Evolutionary conservation across 2,113 vertebrate species (phyloP).

Genomic region (Erythrocebus patas): DNA sequence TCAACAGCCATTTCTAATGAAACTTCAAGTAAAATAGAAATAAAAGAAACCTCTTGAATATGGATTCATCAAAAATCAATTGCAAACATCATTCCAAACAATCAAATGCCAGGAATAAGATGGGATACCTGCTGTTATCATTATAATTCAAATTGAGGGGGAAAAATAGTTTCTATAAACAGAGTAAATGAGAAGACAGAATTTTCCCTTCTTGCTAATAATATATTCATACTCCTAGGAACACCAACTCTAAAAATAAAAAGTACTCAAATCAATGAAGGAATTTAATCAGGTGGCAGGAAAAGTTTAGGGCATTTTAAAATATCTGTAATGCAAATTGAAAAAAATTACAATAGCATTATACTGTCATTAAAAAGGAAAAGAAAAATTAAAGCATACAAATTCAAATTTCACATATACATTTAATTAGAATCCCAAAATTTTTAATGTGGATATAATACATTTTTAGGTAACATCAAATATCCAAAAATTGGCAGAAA

Average conservation of each 20-base stretch:
- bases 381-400: neutral
- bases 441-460: neutral
- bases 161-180: neutral
- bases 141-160: neutral
- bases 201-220: neutral
- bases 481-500: neutral
- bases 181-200: neutral
- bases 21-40: neutral
- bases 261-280: neutral
- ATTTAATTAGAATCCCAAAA: neutral
- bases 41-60: neutral
- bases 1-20: neutral
- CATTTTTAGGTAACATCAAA: neutral
- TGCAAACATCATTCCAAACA: constrained; percentile 33
- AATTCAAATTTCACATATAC: neutral
- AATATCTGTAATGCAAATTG: neutral
- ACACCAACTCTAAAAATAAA: constrained; percentile 19
- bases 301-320: neutral
- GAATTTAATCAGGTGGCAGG: neutral
- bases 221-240: neutral
- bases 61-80: neutral
- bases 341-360: neutral
- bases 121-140: neutral
- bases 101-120: neutral
- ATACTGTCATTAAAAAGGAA: neutral